Evolutionary conservation across 2,113 vertebrate genomes (phyloP), one percentile per base, ranked within the genome.

Genomic region (Ornithorhynchus anatinus): DNA sequence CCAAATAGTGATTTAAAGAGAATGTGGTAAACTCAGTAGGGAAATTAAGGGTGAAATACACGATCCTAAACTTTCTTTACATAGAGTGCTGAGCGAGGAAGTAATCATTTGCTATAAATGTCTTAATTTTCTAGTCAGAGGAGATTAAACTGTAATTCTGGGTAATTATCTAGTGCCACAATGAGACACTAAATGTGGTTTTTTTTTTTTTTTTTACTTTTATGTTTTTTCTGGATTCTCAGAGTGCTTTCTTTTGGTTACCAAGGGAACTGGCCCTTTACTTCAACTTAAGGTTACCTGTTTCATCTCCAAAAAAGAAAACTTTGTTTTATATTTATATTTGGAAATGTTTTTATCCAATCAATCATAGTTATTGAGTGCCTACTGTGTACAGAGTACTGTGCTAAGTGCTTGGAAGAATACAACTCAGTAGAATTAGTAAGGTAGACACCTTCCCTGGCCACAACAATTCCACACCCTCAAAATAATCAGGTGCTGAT

Each of bases 181-280:
- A 8, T 56, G 48, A 50, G 27, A 60, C 23, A 6, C 39, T 67
- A 40, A 27, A 14, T 43, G 3, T 38, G 39, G 29, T 33, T 63
- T 61, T 72, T 53, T 47, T n/a, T n/a, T n/a, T n/a, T n/a, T 27
- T 33, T 63, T 61, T 72, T 53, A 53, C n/a, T n/a, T n/a, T n/a
- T n/a, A n/a, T n/a, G n/a, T 27, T 33, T 63, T 61, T 72, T 53
- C 47, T 42, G 17, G 1, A 19, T 45, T n/a, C n/a, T n/a, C n/a
- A n/a, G n/a, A n/a, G n/a, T n/a, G n/a, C 6, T 13, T 10, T 25
- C 69, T 66, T 6, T 6, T 35, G 31, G 6, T 39, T 67, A 33
- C n/a, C 22, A 60, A n/a, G 13, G 25, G 14, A 67, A 58, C 14
- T 35, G n/a, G n/a, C n/a, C n/a, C n/a, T n/a, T n/a, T n/a, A n/a